Evolutionary conservation across 2,797 vertebrate genomes (phyloP), one percentile per base, ranked within the genome.

Genomic region (Ambastaia sidthimunki): DNA sequence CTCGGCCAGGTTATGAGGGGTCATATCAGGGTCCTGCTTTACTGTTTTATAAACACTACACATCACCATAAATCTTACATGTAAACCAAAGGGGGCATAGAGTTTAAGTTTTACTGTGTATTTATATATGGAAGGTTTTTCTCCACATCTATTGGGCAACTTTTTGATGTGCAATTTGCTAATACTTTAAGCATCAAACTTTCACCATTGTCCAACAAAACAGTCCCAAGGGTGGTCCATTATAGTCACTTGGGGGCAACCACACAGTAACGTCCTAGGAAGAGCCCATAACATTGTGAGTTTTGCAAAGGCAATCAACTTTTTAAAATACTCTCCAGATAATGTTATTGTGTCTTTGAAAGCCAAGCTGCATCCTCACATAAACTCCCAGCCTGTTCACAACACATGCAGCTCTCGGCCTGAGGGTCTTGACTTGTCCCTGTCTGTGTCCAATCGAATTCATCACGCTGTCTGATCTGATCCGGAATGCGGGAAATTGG

Each of bases 391-490:
- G 78, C 69, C 21, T 69, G 34, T 60, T 52, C 31, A 52, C 13
- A 15, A 19, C 71, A 50, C 41, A 34, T n/a, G 7, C 60, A 62
- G 83, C 74, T n/a, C 13, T 57, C 48, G 57, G 25, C 77, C 72
- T 44, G 71, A 74, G 76, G 80, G 75, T 25, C 21, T 50, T 74
- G 48, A 63, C 50, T 65, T 60, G 69, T 65, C 52, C 77, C 47
- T 73, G 50, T 50, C 50, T 59, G 50, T 72, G 78, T 80, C 76
- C 74, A 79, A 85, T 85, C 73, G 68, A 81, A 71, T 86, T 81
- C 80, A 71, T 73, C 79, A 80, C 63, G 55, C 81, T 21, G 81
- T 77, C 73, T 83, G 81, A 25, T 76, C 73, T 83, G 81, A 25
- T 76, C 57, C 34, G 31, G 37, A 52, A 2, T 28, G 50, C 62